Evolutionary conservation across 2,113 vertebrate genomes (phyloP), one percentile per base, ranked within the genome.

Genomic region (Phodopus roborovskii): DNA sequence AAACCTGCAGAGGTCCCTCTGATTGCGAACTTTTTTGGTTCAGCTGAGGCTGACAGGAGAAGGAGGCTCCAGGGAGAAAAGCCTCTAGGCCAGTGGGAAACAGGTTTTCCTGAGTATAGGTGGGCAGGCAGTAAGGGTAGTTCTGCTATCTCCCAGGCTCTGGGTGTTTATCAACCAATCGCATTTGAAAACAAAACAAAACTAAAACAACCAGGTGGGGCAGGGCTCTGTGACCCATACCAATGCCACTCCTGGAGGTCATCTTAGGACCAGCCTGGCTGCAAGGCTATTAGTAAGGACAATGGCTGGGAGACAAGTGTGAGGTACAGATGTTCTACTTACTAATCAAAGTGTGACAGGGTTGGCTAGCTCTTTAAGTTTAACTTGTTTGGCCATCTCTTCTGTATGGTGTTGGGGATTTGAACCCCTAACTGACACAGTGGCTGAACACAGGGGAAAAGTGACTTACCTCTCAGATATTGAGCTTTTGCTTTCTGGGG

Each of bases 281-380:
- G 93, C 96, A 95, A 90, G 97, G 97, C 98, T 88, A 91, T 97
- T 95, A 95, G 92, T 48, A 19, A 94, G 97, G 97, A 97, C 97
- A 97, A 97, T 97, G 97, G 28, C 97, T 95, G 42, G 66, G 42
- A 97, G 98, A 97, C 98, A n/a, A n/a, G n/a, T n/a, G n/a, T n/a
- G n/a, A n/a, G n/a, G n/a, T n/a, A n/a, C n/a, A n/a, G n/a, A n/a
- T 28, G 30, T 66, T 85, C 42, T 33, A 13, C 42, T 45, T 33
- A 13, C 24, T 45, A 48, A 28, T 45, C 22, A 48, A 75, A 75
- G 42, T 75, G 58, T 19, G 17, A 19, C 24, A 62, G 3, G 1
- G 0, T 9, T 6, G 5, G 30, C 78, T 39, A 48, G 7, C 7
- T 60, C 13, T 45, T 36, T 53, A 5, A 9, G 36, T 8, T 20